Evolutionary conservation across 2,797 vertebrate species (phyloP).

Genomic region (Uromys caudimaculatus): DNA sequence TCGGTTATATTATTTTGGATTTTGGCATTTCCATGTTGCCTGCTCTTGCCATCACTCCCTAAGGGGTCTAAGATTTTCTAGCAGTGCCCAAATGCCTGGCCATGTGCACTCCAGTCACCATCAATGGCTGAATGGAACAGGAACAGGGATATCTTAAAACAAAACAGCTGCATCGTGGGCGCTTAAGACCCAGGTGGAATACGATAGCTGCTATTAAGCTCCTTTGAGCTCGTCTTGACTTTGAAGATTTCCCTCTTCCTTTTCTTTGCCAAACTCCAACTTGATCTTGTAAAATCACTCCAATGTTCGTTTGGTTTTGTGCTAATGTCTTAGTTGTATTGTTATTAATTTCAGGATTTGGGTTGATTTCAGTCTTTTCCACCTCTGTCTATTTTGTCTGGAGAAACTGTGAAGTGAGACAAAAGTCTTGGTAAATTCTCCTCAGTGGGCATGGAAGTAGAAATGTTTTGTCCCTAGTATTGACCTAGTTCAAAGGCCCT

Average conservation of each 20-base stretch:
- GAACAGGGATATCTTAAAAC: conserved; percentile 86
- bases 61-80: conserved; percentile 83
- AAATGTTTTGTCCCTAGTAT: background rate
- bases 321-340: conserved; percentile 46
- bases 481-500: background rate
- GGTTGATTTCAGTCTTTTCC: background rate
- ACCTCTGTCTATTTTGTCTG: conserved; percentile 3
- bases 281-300: conserved; percentile 84
- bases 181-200: conserved; percentile 85
- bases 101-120: conserved; percentile 78
- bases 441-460: background rate
- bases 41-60: conserved; percentile 80
- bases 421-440: background rate
- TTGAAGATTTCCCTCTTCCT: conserved; percentile 88
- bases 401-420: background rate
- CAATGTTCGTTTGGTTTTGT: conserved; percentile 71
- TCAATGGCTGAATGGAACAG: conserved; percentile 71
- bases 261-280: conserved; percentile 86
- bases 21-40: conserved; percentile 83
- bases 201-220: conserved; percentile 89
- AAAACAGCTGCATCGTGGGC: conserved; percentile 88
- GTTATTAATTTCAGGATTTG: background rate
- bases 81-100: conserved; percentile 82
- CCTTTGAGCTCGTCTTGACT: conserved; percentile 87
- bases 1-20: conserved; percentile 82